A percentile compares a stretch with the other conserved stretches of the same genome.
Evolutionary conservation across 2,797 vertebrate species (phyloP).

Genomic region (Naso thynnoides): DNA sequence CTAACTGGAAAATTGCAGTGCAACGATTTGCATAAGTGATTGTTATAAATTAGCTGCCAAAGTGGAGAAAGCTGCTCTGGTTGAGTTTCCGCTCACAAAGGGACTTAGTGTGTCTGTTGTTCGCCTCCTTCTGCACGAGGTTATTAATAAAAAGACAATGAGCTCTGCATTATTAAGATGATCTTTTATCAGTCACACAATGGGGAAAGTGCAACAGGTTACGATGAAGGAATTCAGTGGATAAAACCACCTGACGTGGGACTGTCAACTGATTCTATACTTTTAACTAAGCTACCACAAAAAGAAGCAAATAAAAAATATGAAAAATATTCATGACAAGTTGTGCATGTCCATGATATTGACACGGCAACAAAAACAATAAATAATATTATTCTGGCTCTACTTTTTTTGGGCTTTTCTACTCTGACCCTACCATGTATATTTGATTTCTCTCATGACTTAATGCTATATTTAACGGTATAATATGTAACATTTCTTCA

Average conservation of each 20-base stretch:
- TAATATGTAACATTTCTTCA: background rate
- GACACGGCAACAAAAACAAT: background rate
- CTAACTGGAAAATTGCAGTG: constrained; percentile 57
- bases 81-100: constrained; percentile 26
- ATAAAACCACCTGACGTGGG: background rate
- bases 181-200: too few relatives aligned
- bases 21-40: constrained; percentile 65
- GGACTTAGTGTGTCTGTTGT: constrained; percentile 23
- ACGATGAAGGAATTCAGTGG: constrained; percentile 15
- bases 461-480: background rate
- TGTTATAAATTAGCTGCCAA: constrained; percentile 57
- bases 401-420: background rate
- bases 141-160: constrained; percentile 30
- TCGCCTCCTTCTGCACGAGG: constrained; percentile 28
- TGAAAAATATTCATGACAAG: background rate
- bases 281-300: background rate
- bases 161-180: constrained; percentile 29
- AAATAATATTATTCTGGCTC: background rate
- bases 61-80: constrained; percentile 30
- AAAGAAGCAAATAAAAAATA: too few relatives aligned
- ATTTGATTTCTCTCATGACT: background rate
- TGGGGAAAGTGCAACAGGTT: too few relatives aligned
- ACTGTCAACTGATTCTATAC: background rate
- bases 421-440: background rate
- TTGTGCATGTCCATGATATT: background rate